Evolutionary conservation across 2,797 vertebrate genomes (phyloP).

Genomic region (Tamandua tetradactyla): DNA sequence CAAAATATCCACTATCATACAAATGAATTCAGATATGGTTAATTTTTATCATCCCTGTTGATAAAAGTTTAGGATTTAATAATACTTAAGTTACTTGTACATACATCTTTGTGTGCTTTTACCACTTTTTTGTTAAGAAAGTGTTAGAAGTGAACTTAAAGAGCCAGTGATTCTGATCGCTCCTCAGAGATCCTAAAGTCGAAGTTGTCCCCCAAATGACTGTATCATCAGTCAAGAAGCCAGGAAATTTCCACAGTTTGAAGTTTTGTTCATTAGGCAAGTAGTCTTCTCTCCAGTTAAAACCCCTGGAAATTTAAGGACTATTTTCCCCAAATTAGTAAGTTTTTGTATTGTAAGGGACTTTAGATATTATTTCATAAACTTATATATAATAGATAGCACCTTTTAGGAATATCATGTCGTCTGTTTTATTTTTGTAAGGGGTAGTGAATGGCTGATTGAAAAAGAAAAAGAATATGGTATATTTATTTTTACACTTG

Average conservation of each 20-base stretch:
- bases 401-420: neutral
- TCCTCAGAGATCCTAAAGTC: neutral
- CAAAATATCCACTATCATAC: neutral
- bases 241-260: neutral
- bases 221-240: neutral
- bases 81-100: neutral
- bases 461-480: slow-evolving; percentile 22
- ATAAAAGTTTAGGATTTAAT: slow-evolving; percentile 8
- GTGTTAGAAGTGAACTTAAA: neutral
- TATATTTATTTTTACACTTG: neutral
- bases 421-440: neutral
- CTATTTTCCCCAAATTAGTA: neutral
- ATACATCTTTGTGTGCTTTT: neutral
- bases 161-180: neutral
- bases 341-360: neutral
- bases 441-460: neutral
- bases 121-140: slow-evolving; percentile 24
- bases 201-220: neutral
- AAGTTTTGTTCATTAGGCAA: neutral
- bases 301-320: neutral
- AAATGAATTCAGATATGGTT: neutral
- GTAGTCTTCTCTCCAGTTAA: neutral
- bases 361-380: neutral
- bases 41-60: neutral
- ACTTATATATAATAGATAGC: too few relatives aligned